Evolutionary conservation across 2,888 invertebrate genomes (phyloP).

Genomic region (Coelopa pilipes): DNA sequence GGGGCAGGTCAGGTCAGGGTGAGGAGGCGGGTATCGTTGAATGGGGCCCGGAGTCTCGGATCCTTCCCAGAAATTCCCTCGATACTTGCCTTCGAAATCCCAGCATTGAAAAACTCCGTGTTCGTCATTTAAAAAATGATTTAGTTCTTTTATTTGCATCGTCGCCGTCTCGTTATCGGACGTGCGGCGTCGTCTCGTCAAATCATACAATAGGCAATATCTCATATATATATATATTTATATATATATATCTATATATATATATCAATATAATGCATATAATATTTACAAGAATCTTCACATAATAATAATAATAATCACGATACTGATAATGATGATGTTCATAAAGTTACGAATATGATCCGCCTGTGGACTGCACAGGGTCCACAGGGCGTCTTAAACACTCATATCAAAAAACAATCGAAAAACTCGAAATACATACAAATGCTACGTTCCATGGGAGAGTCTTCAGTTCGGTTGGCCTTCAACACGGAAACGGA

Average conservation of each 20-base stretch:
- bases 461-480: slow-evolving; percentile 20
- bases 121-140: slow-evolving; percentile 32
- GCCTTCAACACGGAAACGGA: slow-evolving; percentile 7
- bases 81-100: too few relatives aligned
- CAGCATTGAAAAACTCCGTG: not conserved
- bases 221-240: too few relatives aligned
- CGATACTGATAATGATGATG: slow-evolving; percentile 27
- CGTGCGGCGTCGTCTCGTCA: slow-evolving; percentile 15
- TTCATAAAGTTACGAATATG: slow-evolving; percentile 19
- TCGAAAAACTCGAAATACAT: slow-evolving; percentile 6
- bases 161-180: not conserved
- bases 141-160: slow-evolving; percentile 24
- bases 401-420: slow-evolving; percentile 1
- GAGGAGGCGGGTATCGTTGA: too few relatives aligned
- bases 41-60: too few relatives aligned
- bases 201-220: slow-evolving; percentile 31
- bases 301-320: slow-evolving; percentile 14
- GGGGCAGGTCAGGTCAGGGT: too few relatives aligned
- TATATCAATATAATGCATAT: slow-evolving; percentile 5
- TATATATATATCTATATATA: too few relatives aligned
- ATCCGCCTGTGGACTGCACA: not conserved
- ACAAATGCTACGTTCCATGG: slow-evolving; percentile 23
- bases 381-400: not conserved
- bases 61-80: too few relatives aligned
- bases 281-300: not conserved